Base-by-base conservation (phyloP, 2,113 vertebrate genomes). In the Lampris megalopsis region DNA sequence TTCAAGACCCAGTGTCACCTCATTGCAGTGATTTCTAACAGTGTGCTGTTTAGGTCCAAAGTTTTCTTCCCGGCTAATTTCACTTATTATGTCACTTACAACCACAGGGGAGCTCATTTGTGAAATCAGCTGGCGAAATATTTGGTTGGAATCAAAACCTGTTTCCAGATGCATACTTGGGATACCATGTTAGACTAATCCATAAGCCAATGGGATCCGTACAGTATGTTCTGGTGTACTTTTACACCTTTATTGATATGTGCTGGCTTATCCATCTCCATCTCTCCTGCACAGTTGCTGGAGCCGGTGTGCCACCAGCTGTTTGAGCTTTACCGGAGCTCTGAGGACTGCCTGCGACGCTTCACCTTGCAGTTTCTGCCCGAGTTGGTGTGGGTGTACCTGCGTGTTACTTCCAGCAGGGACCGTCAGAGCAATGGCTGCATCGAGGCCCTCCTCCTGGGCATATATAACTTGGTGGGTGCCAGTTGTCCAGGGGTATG, bases 241-340 rank as follows among this genome's bases (percentile, higher is more conserved):
- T 35, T 65, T 37, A 65, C 11, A 42, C 2, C 1, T 38, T 47
- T 58, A 36, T 49, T 63, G 9, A 67, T 78, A 78, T n/a, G 10
- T 13, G 47, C 58, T 45, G 38, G 9, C 40, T 48, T 62, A 2
- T 53, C 50, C 63, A 9, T 81, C 52, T 66, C 53, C 8, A 10
- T 37, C 56, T 58, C 65, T 2, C 11, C 41, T 1, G 36, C 78
- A n/a, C 86, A 99, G 98, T 93, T 99, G 45, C 90, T 99, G 92
- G 98, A 99, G 87, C 98, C 98, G 6, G 97, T 99, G 81, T 99
- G 98, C 88, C 97, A 99, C 91, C 98, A 99, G 89, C 95, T 99
- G 47, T 99, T 99, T 79, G 97, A 99, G 91, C 93, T 99, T 24
- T 98, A 98, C 82, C 96, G 98, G 61, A 98, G 97, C 86, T 96